Conservation (phyloP, 2,797 vertebrate species). For the Silurus lanzhouensis region DNA sequence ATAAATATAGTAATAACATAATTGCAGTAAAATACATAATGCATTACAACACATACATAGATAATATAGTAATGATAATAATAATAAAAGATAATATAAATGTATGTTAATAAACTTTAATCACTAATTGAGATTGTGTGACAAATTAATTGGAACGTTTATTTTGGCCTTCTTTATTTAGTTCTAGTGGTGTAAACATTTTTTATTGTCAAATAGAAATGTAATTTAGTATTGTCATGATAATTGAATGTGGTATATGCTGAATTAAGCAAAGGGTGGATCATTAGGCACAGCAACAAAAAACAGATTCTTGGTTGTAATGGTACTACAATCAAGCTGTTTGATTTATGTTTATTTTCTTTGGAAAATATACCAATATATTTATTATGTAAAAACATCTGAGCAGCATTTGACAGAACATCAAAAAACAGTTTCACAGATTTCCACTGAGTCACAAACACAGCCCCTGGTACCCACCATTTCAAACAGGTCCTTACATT, state of each 20-base stretch:
- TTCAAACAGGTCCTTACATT: conserved; percentile 53
- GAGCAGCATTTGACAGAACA: conserved; percentile 80
- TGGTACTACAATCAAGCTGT: conserved; percentile 63
- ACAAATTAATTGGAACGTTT: too few relatives aligned
- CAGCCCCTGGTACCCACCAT: conserved; percentile 58
- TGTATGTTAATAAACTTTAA: background rate
- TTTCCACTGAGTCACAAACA: conserved; percentile 71
- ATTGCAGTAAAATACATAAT: background rate
- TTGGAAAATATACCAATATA: conserved; percentile 85
- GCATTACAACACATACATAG: background rate
- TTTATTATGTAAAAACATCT: conserved; percentile 82
- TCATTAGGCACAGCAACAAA: conserved; percentile 17
- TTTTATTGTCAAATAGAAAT: background rate
- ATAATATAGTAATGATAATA: too few relatives aligned
- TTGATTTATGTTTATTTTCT: conserved; percentile 80
- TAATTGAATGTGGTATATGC: background rate
- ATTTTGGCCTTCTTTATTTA: background rate
- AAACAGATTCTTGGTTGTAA: conserved; percentile 26
- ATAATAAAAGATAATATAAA: background rate
- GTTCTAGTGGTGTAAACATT: background rate
- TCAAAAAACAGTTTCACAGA: conserved; percentile 81
- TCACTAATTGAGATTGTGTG: background rate
- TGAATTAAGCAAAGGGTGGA: conserved; percentile 8
- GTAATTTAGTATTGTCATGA: too few relatives aligned
- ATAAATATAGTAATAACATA: background rate